Conservation (phyloP, 2,797 vertebrate genomes). For the Taeniopygia guttata region DNA sequence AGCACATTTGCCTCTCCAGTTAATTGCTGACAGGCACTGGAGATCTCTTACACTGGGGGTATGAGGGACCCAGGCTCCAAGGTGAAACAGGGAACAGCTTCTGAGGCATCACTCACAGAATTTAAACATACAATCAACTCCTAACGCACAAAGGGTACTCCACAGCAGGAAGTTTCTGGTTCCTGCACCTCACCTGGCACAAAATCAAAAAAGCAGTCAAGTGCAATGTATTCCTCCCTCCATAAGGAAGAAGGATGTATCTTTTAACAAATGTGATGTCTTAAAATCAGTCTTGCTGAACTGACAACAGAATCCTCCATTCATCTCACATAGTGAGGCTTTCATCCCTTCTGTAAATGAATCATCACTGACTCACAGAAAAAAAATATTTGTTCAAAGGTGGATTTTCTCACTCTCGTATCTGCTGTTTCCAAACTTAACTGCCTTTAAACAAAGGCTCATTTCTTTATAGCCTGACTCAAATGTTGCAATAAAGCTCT, state of each 20-base stretch:
- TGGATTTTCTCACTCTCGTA: background rate
- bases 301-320: background rate
- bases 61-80: background rate
- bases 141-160: background rate
- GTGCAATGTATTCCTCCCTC: background rate
- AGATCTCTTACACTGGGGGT: background rate
- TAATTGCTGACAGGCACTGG: background rate
- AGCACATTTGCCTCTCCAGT: background rate
- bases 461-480: background rate
- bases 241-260: background rate
- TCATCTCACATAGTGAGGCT: background rate
- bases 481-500: background rate
- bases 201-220: background rate
- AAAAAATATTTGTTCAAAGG: conserved; percentile 16
- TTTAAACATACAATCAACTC: background rate
- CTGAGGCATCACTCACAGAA: background rate
- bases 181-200: background rate
- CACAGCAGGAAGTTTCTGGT: background rate
- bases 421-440: background rate
- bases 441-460: conserved; percentile 16
- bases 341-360: background rate
- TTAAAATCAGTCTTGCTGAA: background rate
- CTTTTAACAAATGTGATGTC: background rate
- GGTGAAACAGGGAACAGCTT: background rate
- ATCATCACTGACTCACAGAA: background rate